phyloP scores from a whole-genome alignment of 2,888 invertebrate species.

The Drosophila antonietae region DNA sequence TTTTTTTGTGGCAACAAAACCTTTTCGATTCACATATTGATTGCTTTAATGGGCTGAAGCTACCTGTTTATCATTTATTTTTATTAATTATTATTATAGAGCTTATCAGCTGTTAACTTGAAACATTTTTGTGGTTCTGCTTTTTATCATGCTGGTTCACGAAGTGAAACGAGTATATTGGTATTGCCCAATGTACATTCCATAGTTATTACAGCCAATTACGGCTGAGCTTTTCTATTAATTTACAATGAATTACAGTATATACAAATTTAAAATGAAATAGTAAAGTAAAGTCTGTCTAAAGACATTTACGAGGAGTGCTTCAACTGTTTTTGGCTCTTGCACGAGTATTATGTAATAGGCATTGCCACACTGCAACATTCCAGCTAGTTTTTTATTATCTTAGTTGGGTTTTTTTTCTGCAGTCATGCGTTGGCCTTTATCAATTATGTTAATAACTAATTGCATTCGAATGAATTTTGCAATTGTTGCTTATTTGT shows the following conservation, averaged over 20 bases:
- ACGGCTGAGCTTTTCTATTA: not conserved
- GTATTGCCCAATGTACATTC: not conserved
- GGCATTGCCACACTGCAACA: too few species aligned
- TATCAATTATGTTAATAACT: conserved; percentile 22
- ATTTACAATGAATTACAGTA: too few species aligned
- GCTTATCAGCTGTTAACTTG: conserved; percentile 38
- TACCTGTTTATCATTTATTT: conserved; percentile 42
- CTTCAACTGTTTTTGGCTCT: not conserved
- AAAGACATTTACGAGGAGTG: not conserved
- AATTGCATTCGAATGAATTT: conserved; percentile 31
- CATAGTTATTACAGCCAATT: not conserved
- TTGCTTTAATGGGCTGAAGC: conserved; percentile 18
- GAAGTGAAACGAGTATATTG: not conserved
- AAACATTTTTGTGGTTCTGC: conserved; percentile 1
- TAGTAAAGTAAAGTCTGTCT: not conserved
- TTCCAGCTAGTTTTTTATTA: conserved; percentile 16
- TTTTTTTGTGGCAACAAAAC: not conserved
- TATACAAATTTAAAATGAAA: not conserved
- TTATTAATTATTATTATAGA: conserved; percentile 12
- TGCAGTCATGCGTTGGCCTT: conserved; percentile 5
- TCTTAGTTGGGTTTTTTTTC: conserved; percentile 10
- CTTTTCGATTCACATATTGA: conserved; percentile 29
- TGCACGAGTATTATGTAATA: not conserved
- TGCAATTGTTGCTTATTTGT: conserved; percentile 20
- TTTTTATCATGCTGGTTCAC: not conserved